These are phyloP conservation scores for Carposina sasakii DNA, from an alignment of 1,140 invertebrate genomes.

Conservation along the genomic window DNA sequence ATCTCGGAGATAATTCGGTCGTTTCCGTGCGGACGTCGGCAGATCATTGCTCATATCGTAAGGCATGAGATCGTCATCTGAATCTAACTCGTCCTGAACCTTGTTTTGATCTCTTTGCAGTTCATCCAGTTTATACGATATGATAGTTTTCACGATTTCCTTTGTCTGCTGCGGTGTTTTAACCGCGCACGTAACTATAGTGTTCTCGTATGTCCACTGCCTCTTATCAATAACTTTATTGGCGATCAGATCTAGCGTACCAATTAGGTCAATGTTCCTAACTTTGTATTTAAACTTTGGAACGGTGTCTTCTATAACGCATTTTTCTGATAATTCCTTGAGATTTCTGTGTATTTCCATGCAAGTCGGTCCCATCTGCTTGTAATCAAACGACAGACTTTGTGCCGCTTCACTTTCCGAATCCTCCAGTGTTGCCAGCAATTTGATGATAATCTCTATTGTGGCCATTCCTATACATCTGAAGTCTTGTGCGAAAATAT, in stretches of 20 bases:
- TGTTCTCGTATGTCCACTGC: conserved; percentile 34
- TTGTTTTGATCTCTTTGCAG: conserved; percentile 32
- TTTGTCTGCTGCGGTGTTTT: conserved; percentile 52
- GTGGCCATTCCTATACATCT: conserved; percentile 86
- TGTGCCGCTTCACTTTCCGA: conserved; percentile 49
- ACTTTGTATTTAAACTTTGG: conserved; percentile 20
- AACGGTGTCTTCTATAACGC: conserved; percentile 36
- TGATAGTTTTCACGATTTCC: conserved; percentile 61
- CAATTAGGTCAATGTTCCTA: conserved; percentile 31
- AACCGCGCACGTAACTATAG: conserved; percentile 48
- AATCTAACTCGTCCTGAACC: conserved; percentile 74
- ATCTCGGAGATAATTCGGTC: conserved; percentile 88
- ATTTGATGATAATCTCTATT: conserved; percentile 79
- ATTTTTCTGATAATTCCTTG: conserved; percentile 41
- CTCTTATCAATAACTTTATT: conserved; percentile 31
- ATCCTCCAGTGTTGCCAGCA: conserved; percentile 60
- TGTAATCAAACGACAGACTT: conserved; percentile 75
- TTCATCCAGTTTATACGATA: conserved; percentile 55
- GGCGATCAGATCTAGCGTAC: conserved; percentile 41
- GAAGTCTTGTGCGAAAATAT: conserved; percentile 75
- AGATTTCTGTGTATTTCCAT: conserved; percentile 43
- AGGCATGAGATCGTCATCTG: conserved; percentile 89
- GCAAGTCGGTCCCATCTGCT: conserved; percentile 48
- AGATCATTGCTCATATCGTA: conserved; percentile 90
- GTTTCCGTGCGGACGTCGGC: conserved; percentile 72